Evolutionary conservation across 2,113 vertebrate species (phyloP), one percentile per base, ranked within the genome.

Genomic region (Tetrao urogallus): DNA sequence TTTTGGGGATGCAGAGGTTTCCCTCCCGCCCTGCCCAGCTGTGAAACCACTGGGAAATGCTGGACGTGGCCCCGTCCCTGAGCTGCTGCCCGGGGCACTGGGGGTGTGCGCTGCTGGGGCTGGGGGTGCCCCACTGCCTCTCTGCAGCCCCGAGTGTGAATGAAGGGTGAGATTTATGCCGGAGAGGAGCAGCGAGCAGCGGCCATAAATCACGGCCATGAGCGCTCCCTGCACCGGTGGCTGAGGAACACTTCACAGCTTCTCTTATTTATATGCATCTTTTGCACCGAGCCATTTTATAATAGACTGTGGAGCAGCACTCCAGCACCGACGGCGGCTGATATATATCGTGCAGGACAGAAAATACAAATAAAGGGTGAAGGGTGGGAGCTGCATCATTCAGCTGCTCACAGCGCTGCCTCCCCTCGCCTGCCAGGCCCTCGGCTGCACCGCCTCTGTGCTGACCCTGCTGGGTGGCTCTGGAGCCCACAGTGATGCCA

Each of bases 31-130:
- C 36, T 17, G 61, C 36, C 36, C 61, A 40, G 61, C 61, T 27
- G 36, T 6, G 15, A 63, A 58, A 11, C 2, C 48, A 5, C 2
- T 2, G 0, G 0, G 5, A 3, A 4, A 0, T 8, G 60, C 50
- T 3, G 70, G 42, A 11, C 50, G 56, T 30, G 0, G 28, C 60
- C 77, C 11, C 0, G 10, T 32, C 24, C 34, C 57, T 1, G 0
- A 13, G 34, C 7, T 4, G 10, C 67, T 34, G 38, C 56, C 38
- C 1, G 0, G 18, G 27, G 32, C 8, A 1, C 1, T 0, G 42
- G 12, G 20, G 7, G 8, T 1, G 52, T 4, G 3, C 0, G 8
- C 7, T 1, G 4, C 0, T 1, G 28, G 58, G 64, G 17, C 84
- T 2, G 54, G 36, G 82, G 75, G 36, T 71, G 52, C 36, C 0